Conservation (phyloP, 2,888 invertebrate genomes). For the Apotomis capreana region DNA sequence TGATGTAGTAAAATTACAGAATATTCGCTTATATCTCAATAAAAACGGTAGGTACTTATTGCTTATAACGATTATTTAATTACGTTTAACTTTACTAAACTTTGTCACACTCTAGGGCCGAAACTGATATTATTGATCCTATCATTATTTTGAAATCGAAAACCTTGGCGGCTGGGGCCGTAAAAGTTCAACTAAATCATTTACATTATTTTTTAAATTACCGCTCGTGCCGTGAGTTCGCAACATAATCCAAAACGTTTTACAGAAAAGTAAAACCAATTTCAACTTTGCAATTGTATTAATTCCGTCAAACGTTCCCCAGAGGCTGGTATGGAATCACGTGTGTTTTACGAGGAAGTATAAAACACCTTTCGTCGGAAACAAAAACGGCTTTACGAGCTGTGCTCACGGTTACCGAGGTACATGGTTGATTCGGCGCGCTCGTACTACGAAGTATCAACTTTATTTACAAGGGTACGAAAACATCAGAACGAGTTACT, state of each 20-base stretch:
- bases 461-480: too few relatives aligned
- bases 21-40: too few relatives aligned
- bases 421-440: slow-evolving; percentile 21
- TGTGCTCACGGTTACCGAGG: slow-evolving; percentile 48
- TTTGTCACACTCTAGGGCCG: too few relatives aligned
- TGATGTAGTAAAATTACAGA: too few relatives aligned
- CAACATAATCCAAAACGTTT: slow-evolving; percentile 21
- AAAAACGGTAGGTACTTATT: too few relatives aligned
- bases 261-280: slow-evolving; percentile 41
- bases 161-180: too few relatives aligned
- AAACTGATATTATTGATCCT: too few relatives aligned
- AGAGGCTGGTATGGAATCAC: slow-evolving; percentile 50
- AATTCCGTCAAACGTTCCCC: slow-evolving; percentile 39
- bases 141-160: too few relatives aligned
- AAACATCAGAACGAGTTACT: too few relatives aligned
- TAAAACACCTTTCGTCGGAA: slow-evolving; percentile 62
- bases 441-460: background rate
- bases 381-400: slow-evolving; percentile 58
- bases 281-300: slow-evolving; percentile 40
- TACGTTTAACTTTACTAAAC: background rate
- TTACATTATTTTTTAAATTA: slow-evolving; percentile 8
- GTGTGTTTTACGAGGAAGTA: slow-evolving; percentile 70
- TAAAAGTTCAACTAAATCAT: background rate
- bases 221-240: background rate
- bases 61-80: too few relatives aligned